These are phyloP conservation scores for Laticauda laticaudata DNA, from an alignment of 2,113 vertebrate genomes.

Conservation along the genomic window DNA sequence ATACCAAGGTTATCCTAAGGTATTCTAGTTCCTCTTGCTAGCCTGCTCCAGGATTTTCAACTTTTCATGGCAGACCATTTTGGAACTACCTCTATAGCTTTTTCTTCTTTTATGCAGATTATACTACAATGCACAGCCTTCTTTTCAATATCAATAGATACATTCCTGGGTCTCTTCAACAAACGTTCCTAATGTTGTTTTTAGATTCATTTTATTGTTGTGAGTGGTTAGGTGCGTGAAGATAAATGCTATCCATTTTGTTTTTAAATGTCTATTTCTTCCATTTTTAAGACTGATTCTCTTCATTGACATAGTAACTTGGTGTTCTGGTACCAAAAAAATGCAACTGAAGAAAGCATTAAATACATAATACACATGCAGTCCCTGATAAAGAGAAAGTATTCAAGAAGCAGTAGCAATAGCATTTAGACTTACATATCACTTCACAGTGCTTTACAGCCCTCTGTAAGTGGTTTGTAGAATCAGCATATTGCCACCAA, in stretches of 20 bases:
- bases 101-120: not conserved
- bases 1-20: not conserved
- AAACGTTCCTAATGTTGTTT: not conserved
- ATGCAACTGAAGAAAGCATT: not conserved
- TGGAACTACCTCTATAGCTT: not conserved
- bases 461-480: no score
- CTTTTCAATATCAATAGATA: not conserved
- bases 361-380: not conserved
- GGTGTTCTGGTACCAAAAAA: not conserved
- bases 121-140: not conserved
- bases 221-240: not conserved
- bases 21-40: not conserved
- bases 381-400: not conserved
- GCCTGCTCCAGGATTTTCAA: accelerated
- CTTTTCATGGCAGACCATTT: accelerated
- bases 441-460: no score
- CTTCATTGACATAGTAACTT: not conserved
- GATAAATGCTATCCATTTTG: not conserved
- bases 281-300: not conserved
- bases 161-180: not conserved
- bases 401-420: not conserved
- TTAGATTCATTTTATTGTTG: not conserved
- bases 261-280: not conserved
- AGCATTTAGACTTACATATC: no score
- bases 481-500: no score